Percentiles rank a stretch among this genome's conserved stretches.
phyloP scores from a whole-genome alignment of 2,113 vertebrate species.

The Ctenodactylus gundi region DNA sequence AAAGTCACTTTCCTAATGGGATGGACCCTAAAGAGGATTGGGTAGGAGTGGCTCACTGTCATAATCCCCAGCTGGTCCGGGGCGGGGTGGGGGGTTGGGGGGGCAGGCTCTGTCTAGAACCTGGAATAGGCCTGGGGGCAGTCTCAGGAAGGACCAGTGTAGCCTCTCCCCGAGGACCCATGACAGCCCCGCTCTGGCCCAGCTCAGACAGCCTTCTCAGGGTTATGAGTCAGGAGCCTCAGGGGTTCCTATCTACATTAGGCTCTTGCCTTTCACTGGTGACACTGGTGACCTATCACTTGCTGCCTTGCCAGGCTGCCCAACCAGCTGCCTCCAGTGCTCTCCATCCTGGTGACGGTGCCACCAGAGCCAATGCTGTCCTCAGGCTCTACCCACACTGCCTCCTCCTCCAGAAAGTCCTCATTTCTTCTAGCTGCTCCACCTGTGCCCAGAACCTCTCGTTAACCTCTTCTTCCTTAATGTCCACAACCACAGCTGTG shows the following conservation, averaged over 20 bases:
- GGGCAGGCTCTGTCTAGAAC: not conserved
- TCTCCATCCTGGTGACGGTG: too few species aligned
- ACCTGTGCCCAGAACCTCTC: not conserved
- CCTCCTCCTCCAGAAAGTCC: constrained; percentile 12
- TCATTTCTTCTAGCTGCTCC: not conserved
- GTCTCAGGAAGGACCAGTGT: not conserved
- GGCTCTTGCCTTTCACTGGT: too few species aligned
- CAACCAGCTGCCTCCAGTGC: not conserved
- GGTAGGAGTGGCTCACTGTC: not conserved
- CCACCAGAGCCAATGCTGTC: too few species aligned
- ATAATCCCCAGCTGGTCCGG: not conserved
- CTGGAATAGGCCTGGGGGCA: not conserved
- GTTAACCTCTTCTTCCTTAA: not conserved
- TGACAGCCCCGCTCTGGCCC: not conserved
- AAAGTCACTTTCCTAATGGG: not conserved
- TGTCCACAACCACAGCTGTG: not conserved
- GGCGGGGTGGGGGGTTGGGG: not conserved
- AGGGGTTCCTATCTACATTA: not conserved
- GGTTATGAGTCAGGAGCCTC: not conserved
- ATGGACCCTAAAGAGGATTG: not conserved
- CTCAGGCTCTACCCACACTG: not conserved
- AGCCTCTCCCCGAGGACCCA: not conserved
- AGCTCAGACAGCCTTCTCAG: not conserved
- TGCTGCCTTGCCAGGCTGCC: not conserved
- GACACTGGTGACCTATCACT: not conserved